phyloP scores from a whole-genome alignment of 1,140 invertebrate species.

The Triops longicaudatus region DNA sequence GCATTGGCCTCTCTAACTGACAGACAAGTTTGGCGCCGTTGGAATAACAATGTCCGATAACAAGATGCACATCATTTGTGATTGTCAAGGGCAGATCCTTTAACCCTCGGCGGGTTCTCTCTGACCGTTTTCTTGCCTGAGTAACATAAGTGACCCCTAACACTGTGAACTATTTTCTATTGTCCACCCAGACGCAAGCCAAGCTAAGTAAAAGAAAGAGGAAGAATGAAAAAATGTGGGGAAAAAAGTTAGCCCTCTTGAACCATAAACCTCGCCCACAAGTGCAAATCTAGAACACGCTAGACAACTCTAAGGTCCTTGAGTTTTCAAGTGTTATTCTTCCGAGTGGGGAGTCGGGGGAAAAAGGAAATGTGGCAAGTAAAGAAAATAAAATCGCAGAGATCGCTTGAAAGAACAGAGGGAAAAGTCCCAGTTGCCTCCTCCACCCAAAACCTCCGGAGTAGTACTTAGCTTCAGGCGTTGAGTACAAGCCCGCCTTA shows the following conservation, averaged over 20 bases:
- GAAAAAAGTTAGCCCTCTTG: not conserved
- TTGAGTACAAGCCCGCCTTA: not conserved
- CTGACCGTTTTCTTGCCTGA: not conserved
- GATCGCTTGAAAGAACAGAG: not conserved
- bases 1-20: constrained; percentile 1
- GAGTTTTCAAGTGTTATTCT: not conserved
- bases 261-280: constrained; percentile 5
- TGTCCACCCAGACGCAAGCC: not conserved
- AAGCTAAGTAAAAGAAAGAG: not conserved
- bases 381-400: not conserved
- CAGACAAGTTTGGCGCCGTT: constrained; percentile 10
- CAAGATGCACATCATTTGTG: constrained; percentile 12
- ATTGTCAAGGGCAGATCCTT: constrained; percentile 11
- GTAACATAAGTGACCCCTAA: not conserved
- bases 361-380: not conserved
- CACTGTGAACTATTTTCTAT: not conserved
- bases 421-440: not conserved
- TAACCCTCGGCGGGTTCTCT: not conserved
- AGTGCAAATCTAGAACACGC: constrained; percentile 6
- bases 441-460: not conserved
- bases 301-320: constrained; percentile 10
- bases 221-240: not conserved
- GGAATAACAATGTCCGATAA: constrained; percentile 15
- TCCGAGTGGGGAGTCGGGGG: not conserved
- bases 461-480: constrained; percentile 1